Conservation (phyloP, 23 tunicate species). For the Phallusia fumigata region DNA sequence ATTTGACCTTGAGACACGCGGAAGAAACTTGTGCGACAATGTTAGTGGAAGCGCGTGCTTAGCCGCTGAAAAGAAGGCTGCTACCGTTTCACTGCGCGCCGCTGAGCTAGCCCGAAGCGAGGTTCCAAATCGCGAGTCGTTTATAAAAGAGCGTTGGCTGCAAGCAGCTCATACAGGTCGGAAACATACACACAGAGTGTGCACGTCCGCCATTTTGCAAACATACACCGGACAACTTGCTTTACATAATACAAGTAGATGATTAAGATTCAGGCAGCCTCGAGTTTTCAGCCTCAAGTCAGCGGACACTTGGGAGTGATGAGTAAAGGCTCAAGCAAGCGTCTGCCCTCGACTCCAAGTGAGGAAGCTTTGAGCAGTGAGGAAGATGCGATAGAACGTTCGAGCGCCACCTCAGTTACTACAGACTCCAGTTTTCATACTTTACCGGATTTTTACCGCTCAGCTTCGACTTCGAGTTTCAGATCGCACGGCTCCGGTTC, state of each 20-base stretch:
- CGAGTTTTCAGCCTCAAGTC: not conserved
- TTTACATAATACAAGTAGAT: not conserved
- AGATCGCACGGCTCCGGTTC: slow-evolving; percentile 6
- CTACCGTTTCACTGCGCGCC: not conserved
- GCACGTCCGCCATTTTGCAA: not conserved
- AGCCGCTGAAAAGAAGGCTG: not conserved
- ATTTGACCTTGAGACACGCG: too few relatives aligned
- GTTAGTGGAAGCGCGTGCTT: too few relatives aligned
- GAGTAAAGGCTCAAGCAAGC: not conserved
- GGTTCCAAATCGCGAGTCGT: not conserved
- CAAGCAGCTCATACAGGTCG: not conserved
- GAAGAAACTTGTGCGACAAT: too few relatives aligned
- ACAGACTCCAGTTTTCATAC: not conserved
- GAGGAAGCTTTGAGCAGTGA: not conserved
- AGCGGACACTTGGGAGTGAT: not conserved
- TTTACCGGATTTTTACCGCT: not conserved
- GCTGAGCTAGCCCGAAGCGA: not conserved
- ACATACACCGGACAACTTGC: not conserved
- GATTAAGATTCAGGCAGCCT: not conserved
- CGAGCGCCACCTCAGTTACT: not conserved
- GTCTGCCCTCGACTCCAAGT: not conserved
- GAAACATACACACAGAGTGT: not conserved
- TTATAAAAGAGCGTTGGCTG: not conserved
- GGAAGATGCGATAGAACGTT: not conserved
- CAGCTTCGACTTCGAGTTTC: slow-evolving; percentile 1